Base-by-base conservation (phyloP, 1,140 invertebrate species). In the Nymphalis io region DNA sequence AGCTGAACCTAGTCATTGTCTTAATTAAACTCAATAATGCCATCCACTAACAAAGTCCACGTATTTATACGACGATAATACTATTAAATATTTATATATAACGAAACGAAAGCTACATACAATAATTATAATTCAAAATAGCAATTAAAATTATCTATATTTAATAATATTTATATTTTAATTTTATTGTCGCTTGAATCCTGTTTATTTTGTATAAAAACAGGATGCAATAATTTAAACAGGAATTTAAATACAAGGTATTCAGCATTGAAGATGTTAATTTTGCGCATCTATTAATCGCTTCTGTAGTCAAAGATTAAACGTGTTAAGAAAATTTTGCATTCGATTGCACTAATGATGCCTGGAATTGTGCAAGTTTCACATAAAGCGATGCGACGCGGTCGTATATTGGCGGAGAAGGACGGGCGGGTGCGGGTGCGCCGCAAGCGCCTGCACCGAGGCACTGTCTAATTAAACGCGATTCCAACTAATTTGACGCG, bases 401-500 rank as follows among this genome's bases (percentile, higher is more conserved):
- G 60, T 38, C n/a, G 27, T 48, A 42, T 13, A 58, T 61, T 51
- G 60, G 20, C 23, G 60, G 51, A 69, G 53, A 51, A 73, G 75
- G 60, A 67, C 60, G 73, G 61, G 67, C 33, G 68, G 70, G 59
- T 69, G 66, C 64, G 64, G 38, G 65, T 66, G 73, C 74, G 61
- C 60, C 72, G 69, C 64, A 57, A 38, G 65, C 68, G 73, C 73
- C 57, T 59, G 71, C 68, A 74, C 68, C 72, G 58, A 70, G 68
- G 72, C 72, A 70, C 74, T 79, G 80, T 88, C 88, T 91, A 89
- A 91, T 91, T 91, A 91, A 85, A 76, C 82, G 80, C 76, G 73
- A 76, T 68, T 71, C 72, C 74, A 74, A 80, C 84, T 91, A 91
- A 91, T 91, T 91, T 91, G 89, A 91, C 85, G 82, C 85, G 80